A percentile compares a stretch with the other conserved stretches of the same genome.
These are phyloP conservation scores for Xestia c-nigrum DNA, from an alignment of 2,888 invertebrate genomes.

Conservation along the genomic window DNA sequence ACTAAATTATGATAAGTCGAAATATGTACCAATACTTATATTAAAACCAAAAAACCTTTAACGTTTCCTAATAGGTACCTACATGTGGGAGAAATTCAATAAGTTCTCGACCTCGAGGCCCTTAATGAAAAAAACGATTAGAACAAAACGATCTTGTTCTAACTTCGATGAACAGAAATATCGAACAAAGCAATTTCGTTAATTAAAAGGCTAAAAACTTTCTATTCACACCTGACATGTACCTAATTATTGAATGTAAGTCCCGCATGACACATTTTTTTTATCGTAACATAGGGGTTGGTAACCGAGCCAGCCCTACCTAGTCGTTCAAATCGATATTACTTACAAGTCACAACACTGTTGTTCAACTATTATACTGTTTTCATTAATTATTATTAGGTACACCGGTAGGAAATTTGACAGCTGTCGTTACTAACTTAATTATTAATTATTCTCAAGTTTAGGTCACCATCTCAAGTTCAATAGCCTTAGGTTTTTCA, in stretches of 20 bases:
- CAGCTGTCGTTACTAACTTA: slow-evolving; percentile 5
- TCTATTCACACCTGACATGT: slow-evolving; percentile 11
- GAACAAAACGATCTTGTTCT: not conserved
- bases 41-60: not conserved
- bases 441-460: slow-evolving; percentile 13
- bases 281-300: slow-evolving; percentile 55
- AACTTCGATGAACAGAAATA: not conserved
- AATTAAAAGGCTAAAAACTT: slow-evolving; percentile 15
- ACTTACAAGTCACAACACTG: slow-evolving; percentile 31
- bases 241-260: slow-evolving; percentile 23
- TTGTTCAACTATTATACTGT: slow-evolving; percentile 51
- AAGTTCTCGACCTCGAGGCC: slow-evolving; percentile 6
- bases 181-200: slow-evolving; percentile 6
- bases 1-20: not conserved
- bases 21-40: not conserved
- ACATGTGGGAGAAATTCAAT: not conserved
- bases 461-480: not conserved
- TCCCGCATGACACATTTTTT: slow-evolving; percentile 55
- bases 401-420: slow-evolving; percentile 1
- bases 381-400: slow-evolving; percentile 34
- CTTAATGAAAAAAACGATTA: too few species aligned
- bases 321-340: slow-evolving; percentile 57
- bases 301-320: slow-evolving; percentile 28
- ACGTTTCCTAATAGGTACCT: not conserved
- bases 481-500: not conserved